A percentile compares a stretch with the other conserved stretches of the same genome.
phyloP scores from a whole-genome alignment of 2,888 invertebrate genomes.

The Scelioninae gen. 1 region DNA sequence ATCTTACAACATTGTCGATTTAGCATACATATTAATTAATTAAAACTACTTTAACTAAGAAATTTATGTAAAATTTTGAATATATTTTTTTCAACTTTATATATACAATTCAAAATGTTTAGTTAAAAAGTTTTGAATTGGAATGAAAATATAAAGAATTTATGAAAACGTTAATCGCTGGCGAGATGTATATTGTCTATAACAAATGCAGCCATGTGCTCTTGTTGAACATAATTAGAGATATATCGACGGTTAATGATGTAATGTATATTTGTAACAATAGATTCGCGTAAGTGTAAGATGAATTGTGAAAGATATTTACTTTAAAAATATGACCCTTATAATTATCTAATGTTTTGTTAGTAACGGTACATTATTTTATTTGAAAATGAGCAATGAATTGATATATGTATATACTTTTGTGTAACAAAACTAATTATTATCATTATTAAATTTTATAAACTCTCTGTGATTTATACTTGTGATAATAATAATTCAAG shows the following conservation, averaged over 20 bases:
- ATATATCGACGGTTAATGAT: conserved; percentile 45
- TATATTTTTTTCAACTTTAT: not conserved
- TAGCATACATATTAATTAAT: not conserved
- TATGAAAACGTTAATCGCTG: conserved; percentile 49
- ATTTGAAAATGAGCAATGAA: no score
- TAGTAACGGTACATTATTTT: no score
- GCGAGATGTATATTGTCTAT: conserved; percentile 42
- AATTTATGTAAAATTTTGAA: not conserved
- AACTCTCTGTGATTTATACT: no score
- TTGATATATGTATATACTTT: no score
- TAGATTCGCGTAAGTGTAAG: conserved; percentile 9
- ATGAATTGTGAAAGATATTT: not conserved
- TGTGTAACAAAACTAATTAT: no score
- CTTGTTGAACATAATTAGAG: conserved; percentile 43
- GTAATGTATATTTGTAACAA: conserved; percentile 46
- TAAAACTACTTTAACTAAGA: not conserved
- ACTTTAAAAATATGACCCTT: not conserved
- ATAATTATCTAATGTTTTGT: no score
- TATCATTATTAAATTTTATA: no score
- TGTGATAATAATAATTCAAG: no score
- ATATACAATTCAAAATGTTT: not conserved
- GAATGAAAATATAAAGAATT: not conserved
- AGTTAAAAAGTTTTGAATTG: not conserved
- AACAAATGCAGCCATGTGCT: conserved; percentile 34
- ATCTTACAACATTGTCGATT: not conserved